Percentiles rank a stretch among this genome's conserved stretches.
Conservation (phyloP, 2,888 invertebrate species). For the Pollenia labialis region DNA sequence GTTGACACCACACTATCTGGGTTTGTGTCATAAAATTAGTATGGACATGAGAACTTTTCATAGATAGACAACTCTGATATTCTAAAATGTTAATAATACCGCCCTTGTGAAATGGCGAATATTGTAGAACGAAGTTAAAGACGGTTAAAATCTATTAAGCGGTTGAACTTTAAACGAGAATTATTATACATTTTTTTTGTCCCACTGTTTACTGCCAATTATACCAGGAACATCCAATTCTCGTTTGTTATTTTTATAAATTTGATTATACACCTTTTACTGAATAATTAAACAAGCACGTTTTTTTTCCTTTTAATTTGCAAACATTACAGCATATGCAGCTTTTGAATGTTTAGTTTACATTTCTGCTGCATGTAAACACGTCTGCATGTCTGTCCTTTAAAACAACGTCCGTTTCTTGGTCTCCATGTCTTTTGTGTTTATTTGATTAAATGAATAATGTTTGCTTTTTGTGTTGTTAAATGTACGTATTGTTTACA, state of each 20-base stretch:
- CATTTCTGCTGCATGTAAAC: not conserved
- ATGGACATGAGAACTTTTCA: no score
- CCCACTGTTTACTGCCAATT: no score
- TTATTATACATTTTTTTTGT: no score
- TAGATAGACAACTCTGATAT: no score
- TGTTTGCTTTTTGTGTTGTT: conserved; percentile 4
- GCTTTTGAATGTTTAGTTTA: not conserved
- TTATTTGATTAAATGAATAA: conserved; percentile 39
- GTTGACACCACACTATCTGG: no score
- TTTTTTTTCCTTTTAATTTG: not conserved
- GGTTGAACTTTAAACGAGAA: no score
- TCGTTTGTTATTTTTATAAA: not conserved
- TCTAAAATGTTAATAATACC: no score
- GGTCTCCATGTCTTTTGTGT: not conserved
- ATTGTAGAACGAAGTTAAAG: no score
- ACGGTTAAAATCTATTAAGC: no score
- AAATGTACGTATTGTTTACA: conserved; percentile 14
- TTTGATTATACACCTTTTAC: conserved; percentile 2
- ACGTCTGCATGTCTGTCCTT: not conserved
- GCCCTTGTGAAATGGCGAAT: no score
- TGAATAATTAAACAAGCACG: conserved; percentile 3
- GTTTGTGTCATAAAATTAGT: no score
- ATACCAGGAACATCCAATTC: not conserved
- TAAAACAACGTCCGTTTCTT: not conserved
- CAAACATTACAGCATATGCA: not conserved